These are phyloP conservation scores for Dolomedes plantarius DNA, from an alignment of 2,888 invertebrate species.

Conservation along the genomic window DNA sequence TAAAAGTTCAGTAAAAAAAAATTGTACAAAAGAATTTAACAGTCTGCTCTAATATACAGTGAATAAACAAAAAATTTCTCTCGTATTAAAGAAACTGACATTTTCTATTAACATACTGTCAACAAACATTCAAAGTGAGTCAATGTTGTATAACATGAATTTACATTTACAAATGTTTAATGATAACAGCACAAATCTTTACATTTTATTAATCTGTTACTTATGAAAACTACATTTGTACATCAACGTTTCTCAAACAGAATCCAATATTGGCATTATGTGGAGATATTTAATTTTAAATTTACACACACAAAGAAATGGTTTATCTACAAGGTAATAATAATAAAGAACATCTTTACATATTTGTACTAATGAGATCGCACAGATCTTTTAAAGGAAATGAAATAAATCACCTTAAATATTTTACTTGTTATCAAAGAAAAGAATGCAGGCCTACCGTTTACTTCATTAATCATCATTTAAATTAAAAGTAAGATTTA, in stretches of 20 bases:
- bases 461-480: no score
- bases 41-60: no score
- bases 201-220: neutral
- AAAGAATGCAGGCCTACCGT: no score
- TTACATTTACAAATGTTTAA: neutral
- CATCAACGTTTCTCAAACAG: neutral
- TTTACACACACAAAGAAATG: neutral
- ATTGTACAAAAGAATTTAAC: no score
- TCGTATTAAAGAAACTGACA: neutral
- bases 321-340: neutral
- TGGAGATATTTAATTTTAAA: neutral
- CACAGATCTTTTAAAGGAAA: neutral
- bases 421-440: no score
- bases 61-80: no score
- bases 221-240: neutral
- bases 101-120: neutral
- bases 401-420: neutral
- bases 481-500: no score
- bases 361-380: conserved; percentile 10
- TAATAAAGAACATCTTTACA: neutral
- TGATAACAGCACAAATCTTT: neutral
- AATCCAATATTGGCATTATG: neutral
- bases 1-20: no score
- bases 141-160: neutral
- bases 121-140: neutral